These are phyloP conservation scores for Brachypodius melanocephalos DNA, from an alignment of 2,113 vertebrate species.

Conservation along the genomic window DNA sequence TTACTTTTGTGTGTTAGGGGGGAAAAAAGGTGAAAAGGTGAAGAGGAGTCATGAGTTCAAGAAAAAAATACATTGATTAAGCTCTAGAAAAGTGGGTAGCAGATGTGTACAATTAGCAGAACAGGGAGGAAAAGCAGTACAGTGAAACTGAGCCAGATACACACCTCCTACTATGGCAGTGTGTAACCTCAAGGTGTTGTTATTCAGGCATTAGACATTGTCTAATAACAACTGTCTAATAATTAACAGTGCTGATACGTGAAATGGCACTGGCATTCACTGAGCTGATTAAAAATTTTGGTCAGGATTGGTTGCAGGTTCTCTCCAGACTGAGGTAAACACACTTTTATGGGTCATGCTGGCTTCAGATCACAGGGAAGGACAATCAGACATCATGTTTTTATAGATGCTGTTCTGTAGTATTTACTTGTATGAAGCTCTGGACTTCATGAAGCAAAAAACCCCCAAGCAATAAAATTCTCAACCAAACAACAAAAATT, in stretches of 20 bases:
- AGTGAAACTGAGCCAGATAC: neutral
- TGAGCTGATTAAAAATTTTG: neutral
- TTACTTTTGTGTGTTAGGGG: neutral
- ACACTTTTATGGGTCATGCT: neutral
- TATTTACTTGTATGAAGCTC: neutral
- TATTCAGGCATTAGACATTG: neutral
- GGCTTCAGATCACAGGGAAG: neutral
- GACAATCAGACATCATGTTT: neutral
- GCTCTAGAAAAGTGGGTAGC: neutral
- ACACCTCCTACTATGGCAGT: neutral
- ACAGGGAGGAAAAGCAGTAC: neutral
- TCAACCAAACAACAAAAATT: neutral
- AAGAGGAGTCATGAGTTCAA: neutral
- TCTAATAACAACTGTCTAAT: neutral
- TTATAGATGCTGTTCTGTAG: neutral
- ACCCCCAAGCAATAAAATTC: neutral
- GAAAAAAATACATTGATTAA: neutral
- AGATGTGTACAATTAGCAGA: neutral
- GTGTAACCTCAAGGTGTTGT: fast-evolving
- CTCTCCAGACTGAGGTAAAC: neutral
- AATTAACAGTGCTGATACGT: neutral
- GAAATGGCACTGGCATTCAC: neutral
- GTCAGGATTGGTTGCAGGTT: neutral
- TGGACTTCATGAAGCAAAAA: neutral
- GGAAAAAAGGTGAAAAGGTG: neutral